Evolutionary conservation across 2,113 vertebrate species (phyloP).

Genomic region (Pseudorasbora parva): DNA sequence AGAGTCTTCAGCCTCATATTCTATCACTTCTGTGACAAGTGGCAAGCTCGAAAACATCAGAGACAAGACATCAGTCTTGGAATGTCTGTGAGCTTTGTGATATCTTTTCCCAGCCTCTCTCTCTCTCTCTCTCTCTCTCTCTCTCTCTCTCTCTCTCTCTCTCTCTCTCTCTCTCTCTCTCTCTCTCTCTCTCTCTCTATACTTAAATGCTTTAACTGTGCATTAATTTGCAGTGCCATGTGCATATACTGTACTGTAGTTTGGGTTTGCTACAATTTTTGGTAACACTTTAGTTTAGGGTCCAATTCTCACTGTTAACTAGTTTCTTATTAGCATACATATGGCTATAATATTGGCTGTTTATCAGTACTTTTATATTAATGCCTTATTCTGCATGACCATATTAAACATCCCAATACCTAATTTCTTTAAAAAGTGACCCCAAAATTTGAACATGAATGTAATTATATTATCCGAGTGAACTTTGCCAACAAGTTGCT

Average conservation of each 20-base stretch:
- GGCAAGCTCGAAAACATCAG: constrained; percentile 22
- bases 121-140: background rate
- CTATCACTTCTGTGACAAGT: constrained; percentile 26
- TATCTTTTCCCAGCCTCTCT: background rate
- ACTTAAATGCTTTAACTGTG: background rate
- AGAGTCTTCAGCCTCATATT: constrained; percentile 19
- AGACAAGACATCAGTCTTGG: constrained; percentile 16
- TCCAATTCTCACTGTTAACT: too few relatives aligned
- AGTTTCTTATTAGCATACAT: too few relatives aligned
- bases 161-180: background rate
- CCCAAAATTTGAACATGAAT: too few relatives aligned
- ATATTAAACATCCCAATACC: too few relatives aligned
- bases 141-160: too few relatives aligned
- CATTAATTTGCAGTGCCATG: background rate
- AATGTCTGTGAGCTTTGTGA: constrained; percentile 24
- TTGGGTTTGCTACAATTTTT: background rate
- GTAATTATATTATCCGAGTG: too few relatives aligned
- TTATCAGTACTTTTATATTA: too few relatives aligned
- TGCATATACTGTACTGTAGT: background rate
- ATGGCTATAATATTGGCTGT: too few relatives aligned
- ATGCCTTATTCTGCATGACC: too few relatives aligned
- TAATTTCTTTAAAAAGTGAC: too few relatives aligned
- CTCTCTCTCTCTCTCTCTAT: background rate
- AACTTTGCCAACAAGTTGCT: background rate
- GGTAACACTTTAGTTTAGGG: too few relatives aligned